A percentile compares a stretch with the other conserved stretches of the same genome.
phyloP scores from a whole-genome alignment of 2,797 vertebrate genomes.

The Euthynnus affinis region DNA sequence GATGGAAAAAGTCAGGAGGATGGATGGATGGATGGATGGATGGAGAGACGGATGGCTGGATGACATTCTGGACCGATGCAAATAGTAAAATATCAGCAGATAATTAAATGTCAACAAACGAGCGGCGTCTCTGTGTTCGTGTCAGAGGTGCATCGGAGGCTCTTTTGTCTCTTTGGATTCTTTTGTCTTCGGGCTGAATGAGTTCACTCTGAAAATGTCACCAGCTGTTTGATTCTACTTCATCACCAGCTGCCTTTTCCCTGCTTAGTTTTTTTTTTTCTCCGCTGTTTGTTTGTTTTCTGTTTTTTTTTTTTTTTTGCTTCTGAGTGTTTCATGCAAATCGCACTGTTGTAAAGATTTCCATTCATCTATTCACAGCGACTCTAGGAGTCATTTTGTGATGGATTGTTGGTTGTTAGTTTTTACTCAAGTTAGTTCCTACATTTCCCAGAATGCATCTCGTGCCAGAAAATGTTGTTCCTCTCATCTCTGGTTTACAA shows the following conservation, averaged over 20 bases:
- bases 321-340: slow-evolving; percentile 38
- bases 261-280: slow-evolving; percentile 7
- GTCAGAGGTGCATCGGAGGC: slow-evolving; percentile 43
- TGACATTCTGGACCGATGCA: slow-evolving; percentile 37
- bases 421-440: not conserved
- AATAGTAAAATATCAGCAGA: slow-evolving; percentile 55
- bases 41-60: slow-evolving; percentile 12
- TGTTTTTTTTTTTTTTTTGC: slow-evolving; percentile 8
- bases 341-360: not conserved
- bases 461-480: not conserved
- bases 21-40: not conserved
- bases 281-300: slow-evolving; percentile 26
- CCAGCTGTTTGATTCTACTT: slow-evolving; percentile 44
- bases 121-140: not conserved
- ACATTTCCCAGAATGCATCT: not conserved
- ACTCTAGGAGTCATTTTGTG: not conserved
- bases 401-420: not conserved
- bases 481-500: not conserved
- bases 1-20: not conserved
- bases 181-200: slow-evolving; percentile 66
- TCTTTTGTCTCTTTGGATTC: slow-evolving; percentile 59
- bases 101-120: slow-evolving; percentile 62
- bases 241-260: slow-evolving; percentile 34
- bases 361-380: slow-evolving; percentile 14
- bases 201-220: slow-evolving; percentile 70